phyloP scores from a whole-genome alignment of 1,140 invertebrate genomes.

The Drosophila watanabei region DNA sequence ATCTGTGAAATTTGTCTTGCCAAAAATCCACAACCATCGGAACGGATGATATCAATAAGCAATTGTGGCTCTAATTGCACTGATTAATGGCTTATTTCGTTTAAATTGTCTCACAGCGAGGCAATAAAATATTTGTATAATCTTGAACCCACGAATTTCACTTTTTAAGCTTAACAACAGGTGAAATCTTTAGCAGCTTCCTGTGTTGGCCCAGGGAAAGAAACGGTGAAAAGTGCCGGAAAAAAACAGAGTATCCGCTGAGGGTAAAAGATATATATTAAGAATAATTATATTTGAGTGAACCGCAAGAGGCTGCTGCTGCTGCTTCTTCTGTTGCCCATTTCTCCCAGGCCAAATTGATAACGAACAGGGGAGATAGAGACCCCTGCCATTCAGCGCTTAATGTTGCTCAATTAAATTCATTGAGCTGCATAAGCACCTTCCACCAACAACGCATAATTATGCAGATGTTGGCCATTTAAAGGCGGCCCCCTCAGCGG shows the following conservation, averaged over 20 bases:
- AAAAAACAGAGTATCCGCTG: constrained; percentile 21
- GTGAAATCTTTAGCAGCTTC: constrained; percentile 46
- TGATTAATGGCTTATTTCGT: constrained; percentile 41
- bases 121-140: constrained; percentile 3
- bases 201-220: constrained; percentile 30
- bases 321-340: constrained; percentile 11
- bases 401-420: constrained; percentile 54
- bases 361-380: constrained; percentile 8
- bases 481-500: constrained; percentile 13
- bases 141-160: constrained; percentile 29
- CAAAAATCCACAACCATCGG: constrained; percentile 13
- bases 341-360: constrained; percentile 49
- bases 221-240: constrained; percentile 28
- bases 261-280: constrained; percentile 48
- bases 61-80: constrained; percentile 44
- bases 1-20: constrained; percentile 35
- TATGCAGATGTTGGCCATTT: constrained; percentile 55
- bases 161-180: constrained; percentile 36
- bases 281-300: constrained; percentile 52
- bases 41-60: constrained; percentile 36
- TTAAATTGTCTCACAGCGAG: constrained; percentile 20
- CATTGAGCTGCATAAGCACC: constrained; percentile 56
- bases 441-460: constrained; percentile 49
- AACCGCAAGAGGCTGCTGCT: constrained; percentile 11
- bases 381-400: constrained; percentile 13